Percentiles rank a stretch among this genome's conserved stretches.
phyloP scores from a whole-genome alignment of 2,888 invertebrate species.

The Achlya flavicornis region DNA sequence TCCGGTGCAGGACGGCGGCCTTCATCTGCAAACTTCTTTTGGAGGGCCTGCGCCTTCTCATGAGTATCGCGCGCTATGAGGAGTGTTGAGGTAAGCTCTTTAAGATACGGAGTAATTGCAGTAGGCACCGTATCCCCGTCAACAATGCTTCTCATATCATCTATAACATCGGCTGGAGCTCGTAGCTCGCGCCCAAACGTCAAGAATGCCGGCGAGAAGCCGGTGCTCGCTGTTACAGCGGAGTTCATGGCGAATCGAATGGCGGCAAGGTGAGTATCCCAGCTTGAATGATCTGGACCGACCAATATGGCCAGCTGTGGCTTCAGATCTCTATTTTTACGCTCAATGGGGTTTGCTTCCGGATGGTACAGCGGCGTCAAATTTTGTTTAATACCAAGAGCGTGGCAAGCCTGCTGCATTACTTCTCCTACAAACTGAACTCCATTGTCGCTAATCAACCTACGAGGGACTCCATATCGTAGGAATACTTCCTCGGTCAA shows the following conservation, averaged over 20 bases:
- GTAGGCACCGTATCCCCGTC: neutral
- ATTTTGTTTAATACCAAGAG: too few relatives aligned
- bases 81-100: neutral
- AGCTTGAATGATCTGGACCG: neutral
- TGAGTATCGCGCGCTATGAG: neutral
- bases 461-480: neutral
- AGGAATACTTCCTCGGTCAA: too few relatives aligned
- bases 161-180: neutral
- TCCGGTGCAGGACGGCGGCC: neutral
- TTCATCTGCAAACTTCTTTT: too few relatives aligned
- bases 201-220: neutral
- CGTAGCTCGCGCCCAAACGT: neutral
- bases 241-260: neutral
- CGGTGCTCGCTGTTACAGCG: conserved; percentile 1
- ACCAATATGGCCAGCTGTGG: neutral
- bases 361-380: neutral
- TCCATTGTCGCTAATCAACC: neutral
- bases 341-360: neutral
- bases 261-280: neutral
- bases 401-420: too few relatives aligned
- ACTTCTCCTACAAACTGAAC: neutral
- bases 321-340: too few relatives aligned
- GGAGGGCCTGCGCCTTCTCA: too few relatives aligned
- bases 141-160: neutral
- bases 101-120: neutral